Evolutionary conservation across 2,888 invertebrate species (phyloP), one percentile per base, ranked within the genome.

Genomic region (Cremastinae sp.): DNA sequence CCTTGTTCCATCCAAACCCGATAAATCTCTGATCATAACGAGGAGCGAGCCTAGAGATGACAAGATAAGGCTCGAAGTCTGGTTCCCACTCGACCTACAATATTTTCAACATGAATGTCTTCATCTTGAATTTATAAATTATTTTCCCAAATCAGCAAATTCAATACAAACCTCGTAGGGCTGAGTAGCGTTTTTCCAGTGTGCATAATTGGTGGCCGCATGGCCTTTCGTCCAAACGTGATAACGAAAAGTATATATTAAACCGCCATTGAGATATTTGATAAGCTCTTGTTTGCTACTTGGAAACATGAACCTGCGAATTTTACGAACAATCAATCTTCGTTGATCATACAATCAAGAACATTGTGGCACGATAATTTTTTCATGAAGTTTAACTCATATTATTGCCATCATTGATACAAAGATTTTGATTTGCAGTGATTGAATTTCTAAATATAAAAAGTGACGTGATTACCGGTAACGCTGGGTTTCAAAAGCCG

Each of bases 1-100:
- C 97, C 92, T 97, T 97, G 90, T 97, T 97, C 97, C 97, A 98
- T 0, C 97, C 97, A 87, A 97, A 98, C n/a, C 97, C 97, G 43
- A 97, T 94, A 90, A 98, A 98, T 68, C 97, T 91, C 4, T 94
- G 93, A 88, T 98, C 97, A 87, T 96, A 98, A 80, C 92, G 91
- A 0, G 96, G 95, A 10, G 95, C 93, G 28, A 93, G 92, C 75
- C 93, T 93, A 64, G 92, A 91, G 0, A 96, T 95, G 0, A 97
- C 95, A 55, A 97, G 91, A 85, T 97, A 98, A 0, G 98, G 97
- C 88, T 97, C 97, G 89, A 96, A 98, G 90, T 97, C 96, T 0
- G 95, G 93, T 86, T 96, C 94, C 97, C 97, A 97, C 72, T 93
- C 92, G 5, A 97, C 95, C 96, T 97, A 87, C 2, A 90, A 89